phyloP scores from a whole-genome alignment of 2,113 vertebrate genomes.

The Petromus typicus region DNA sequence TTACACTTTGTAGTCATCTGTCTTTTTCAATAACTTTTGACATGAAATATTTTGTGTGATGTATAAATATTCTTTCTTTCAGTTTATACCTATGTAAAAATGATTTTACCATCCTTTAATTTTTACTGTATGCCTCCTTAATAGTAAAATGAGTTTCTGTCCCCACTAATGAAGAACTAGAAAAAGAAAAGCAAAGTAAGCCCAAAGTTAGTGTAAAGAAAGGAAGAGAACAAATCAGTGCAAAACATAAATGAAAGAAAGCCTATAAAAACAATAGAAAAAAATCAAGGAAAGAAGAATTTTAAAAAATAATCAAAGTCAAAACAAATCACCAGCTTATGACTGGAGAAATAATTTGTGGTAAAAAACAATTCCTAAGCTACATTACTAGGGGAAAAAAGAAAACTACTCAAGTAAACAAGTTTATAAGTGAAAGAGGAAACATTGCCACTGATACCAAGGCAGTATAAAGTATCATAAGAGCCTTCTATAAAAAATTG shows the following conservation, averaged over 20 bases:
- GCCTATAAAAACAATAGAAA: background rate
- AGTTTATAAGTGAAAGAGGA: background rate
- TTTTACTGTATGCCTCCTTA: background rate
- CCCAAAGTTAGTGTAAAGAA: background rate
- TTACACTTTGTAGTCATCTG: background rate
- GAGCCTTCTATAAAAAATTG: background rate
- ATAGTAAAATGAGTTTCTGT: background rate
- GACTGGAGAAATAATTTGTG: background rate
- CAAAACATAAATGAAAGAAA: background rate
- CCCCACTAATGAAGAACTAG: background rate
- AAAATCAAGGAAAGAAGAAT: background rate
- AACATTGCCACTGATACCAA: background rate
- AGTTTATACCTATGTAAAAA: background rate
- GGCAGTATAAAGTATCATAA: background rate
- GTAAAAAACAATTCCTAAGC: background rate
- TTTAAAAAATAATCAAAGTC: background rate
- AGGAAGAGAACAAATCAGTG: background rate
- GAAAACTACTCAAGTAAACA: background rate
- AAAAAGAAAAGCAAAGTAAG: background rate
- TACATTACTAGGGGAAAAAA: background rate
- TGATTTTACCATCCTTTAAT: background rate
- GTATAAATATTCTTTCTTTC: background rate
- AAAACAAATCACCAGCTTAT: background rate
- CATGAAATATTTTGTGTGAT: background rate
- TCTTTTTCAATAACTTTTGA: background rate